phyloP scores from a whole-genome alignment of 1,140 invertebrate genomes.

The Cotesia typhae region DNA sequence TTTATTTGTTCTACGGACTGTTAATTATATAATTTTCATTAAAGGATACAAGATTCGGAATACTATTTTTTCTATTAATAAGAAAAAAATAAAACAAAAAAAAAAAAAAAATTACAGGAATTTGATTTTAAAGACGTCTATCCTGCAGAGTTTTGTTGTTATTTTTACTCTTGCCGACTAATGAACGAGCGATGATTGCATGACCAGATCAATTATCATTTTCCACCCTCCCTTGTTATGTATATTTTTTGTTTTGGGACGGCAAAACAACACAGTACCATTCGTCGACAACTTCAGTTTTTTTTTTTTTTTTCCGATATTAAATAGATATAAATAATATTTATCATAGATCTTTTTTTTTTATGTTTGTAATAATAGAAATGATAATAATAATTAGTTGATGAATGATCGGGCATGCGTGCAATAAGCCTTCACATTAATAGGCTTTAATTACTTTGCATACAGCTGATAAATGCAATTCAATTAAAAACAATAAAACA shows the following conservation, averaged over 20 bases:
- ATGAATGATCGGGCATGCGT: too few species aligned
- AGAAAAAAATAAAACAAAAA: neutral
- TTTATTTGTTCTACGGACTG: too few species aligned
- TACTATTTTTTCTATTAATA: neutral
- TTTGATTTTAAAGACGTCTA: slow-evolving; percentile 4
- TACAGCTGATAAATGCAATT: too few species aligned
- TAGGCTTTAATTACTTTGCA: too few species aligned
- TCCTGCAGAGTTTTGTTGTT: slow-evolving; percentile 11
- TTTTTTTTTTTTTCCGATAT: slow-evolving; percentile 26
- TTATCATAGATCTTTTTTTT: neutral
- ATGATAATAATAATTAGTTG: neutral
- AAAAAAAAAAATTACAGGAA: neutral
- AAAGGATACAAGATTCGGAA: too few species aligned
- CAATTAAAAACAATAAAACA: too few species aligned
- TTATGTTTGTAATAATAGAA: neutral
- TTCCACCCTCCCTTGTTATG: slow-evolving; percentile 35
- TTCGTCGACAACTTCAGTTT: slow-evolving; percentile 59
- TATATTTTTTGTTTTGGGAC: slow-evolving; percentile 47
- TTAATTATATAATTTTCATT: slow-evolving; percentile 2
- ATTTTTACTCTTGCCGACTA: slow-evolving; percentile 1
- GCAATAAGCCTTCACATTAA: too few species aligned
- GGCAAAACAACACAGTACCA: slow-evolving; percentile 65
- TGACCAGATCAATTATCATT: slow-evolving; percentile 15
- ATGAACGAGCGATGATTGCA: slow-evolving; percentile 7
- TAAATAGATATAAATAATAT: slow-evolving; percentile 27